Percentiles rank a stretch among this genome's conserved stretches.
Conservation (phyloP, 1,140 invertebrate genomes). For the Ruditapes philippinarum region DNA sequence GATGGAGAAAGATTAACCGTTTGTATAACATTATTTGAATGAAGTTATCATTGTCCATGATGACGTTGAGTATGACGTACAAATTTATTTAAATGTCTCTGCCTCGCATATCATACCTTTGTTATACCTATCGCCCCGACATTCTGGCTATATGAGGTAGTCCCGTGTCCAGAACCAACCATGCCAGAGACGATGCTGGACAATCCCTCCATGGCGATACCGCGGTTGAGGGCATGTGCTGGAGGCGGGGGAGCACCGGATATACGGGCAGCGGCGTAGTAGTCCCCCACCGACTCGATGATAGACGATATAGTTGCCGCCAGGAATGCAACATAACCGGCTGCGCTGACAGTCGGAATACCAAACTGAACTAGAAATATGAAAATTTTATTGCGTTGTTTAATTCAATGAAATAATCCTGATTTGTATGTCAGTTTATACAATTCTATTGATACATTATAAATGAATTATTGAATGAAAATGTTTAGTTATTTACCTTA, state of each 20-base stretch:
- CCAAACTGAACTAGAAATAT: slow-evolving; percentile 87
- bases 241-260: slow-evolving; percentile 93
- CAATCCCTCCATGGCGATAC: slow-evolving; percentile 93
- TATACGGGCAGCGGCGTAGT: slow-evolving; percentile 94
- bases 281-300: slow-evolving; percentile 96
- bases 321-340: slow-evolving; percentile 93
- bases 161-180: slow-evolving; percentile 94
- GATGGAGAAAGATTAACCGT: too few relatives aligned
- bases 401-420: too few relatives aligned
- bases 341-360: slow-evolving; percentile 90
- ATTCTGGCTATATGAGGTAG: slow-evolving; percentile 94
- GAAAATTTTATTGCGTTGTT: too few relatives aligned
- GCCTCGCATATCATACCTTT: slow-evolving; percentile 87
- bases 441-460: too few relatives aligned
- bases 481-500: too few relatives aligned
- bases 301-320: slow-evolving; percentile 94
- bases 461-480: too few relatives aligned
- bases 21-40: too few relatives aligned
- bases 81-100: too few relatives aligned
- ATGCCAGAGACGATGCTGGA: slow-evolving; percentile 93
- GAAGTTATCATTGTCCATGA: too few relatives aligned
- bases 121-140: slow-evolving; percentile 94
- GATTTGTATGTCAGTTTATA: too few relatives aligned
- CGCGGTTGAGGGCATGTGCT: slow-evolving; percentile 91
- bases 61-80: too few relatives aligned